phyloP scores from a whole-genome alignment of 2,113 vertebrate species.

The Riparia riparia region DNA sequence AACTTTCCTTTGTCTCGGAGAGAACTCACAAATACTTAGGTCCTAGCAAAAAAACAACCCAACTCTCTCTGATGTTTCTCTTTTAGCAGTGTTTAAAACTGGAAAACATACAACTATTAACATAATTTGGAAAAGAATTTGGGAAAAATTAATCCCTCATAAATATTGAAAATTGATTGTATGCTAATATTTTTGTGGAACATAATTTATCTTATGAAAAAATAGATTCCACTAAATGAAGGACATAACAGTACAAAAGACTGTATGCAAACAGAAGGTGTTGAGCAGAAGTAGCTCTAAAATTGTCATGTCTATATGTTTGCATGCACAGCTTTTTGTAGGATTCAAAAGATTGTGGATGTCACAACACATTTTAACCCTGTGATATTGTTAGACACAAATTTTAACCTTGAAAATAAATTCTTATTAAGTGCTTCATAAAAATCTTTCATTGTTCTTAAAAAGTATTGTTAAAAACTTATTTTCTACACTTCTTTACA shows the following conservation, averaged over 20 bases:
- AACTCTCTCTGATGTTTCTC: neutral
- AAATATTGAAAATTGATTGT: neutral
- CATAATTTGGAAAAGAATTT: neutral
- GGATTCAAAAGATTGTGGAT: neutral
- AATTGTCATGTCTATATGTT: neutral
- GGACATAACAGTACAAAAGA: neutral
- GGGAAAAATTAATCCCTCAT: neutral
- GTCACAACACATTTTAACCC: neutral
- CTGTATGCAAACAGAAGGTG: neutral
- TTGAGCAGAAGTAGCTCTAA: neutral
- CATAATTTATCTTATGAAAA: neutral
- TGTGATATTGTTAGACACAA: neutral
- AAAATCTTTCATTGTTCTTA: neutral
- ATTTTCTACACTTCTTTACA: neutral
- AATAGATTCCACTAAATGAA: neutral
- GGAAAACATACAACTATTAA: neutral
- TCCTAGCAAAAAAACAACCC: neutral
- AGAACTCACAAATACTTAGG: neutral
- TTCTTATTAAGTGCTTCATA: neutral
- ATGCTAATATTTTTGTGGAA: neutral
- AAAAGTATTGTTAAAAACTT: neutral
- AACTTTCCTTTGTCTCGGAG: accelerated
- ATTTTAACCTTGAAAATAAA: neutral
- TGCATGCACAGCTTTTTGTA: neutral
- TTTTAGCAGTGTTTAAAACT: neutral